Evolutionary conservation across 1,140 invertebrate genomes (phyloP).

Genomic region (Bombyx mandarina): DNA sequence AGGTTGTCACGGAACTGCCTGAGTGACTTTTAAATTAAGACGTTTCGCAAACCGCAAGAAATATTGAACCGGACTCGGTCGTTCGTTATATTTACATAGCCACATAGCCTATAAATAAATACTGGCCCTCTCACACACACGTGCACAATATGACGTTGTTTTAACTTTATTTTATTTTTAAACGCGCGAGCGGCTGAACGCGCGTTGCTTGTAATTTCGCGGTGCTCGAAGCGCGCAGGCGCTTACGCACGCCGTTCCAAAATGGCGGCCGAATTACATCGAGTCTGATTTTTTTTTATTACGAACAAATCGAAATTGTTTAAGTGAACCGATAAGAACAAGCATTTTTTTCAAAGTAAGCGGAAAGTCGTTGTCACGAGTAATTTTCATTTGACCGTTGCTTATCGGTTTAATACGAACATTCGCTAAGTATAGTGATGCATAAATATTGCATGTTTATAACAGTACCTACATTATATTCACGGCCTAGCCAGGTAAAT

Average conservation of each 20-base stretch:
- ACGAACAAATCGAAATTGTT: conserved; percentile 13
- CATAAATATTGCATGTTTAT: conserved; percentile 27
- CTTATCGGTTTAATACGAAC: conserved; percentile 23
- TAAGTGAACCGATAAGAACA: conserved; percentile 15
- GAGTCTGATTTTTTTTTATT: conserved; percentile 26
- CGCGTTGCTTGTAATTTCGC: conserved; percentile 65
- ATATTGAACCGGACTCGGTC: conserved; percentile 38
- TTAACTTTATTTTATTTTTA: conserved; percentile 71
- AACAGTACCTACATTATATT: conserved; percentile 21
- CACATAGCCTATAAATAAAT: conserved; percentile 69
- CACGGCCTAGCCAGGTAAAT: conserved; percentile 28
- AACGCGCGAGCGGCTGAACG: conserved; percentile 49
- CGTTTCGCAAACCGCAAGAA: conserved; percentile 62
- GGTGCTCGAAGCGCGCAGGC: conserved; percentile 60
- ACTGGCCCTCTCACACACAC: conserved; percentile 61
- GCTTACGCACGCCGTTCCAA: conserved; percentile 57
- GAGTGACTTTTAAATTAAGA: conserved; percentile 48
- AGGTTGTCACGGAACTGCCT: conserved; percentile 17
- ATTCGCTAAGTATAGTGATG: conserved; percentile 29
- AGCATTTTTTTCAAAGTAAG: conserved; percentile 11
- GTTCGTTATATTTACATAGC: conserved; percentile 65
- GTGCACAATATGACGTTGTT: conserved; percentile 67
- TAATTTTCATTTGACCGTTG: conserved; percentile 7
- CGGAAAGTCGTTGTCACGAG: conserved; percentile 21
- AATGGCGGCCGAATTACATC: conserved; percentile 40